Conservation (phyloP, 2,113 vertebrate species). For the Orcinus orca region DNA sequence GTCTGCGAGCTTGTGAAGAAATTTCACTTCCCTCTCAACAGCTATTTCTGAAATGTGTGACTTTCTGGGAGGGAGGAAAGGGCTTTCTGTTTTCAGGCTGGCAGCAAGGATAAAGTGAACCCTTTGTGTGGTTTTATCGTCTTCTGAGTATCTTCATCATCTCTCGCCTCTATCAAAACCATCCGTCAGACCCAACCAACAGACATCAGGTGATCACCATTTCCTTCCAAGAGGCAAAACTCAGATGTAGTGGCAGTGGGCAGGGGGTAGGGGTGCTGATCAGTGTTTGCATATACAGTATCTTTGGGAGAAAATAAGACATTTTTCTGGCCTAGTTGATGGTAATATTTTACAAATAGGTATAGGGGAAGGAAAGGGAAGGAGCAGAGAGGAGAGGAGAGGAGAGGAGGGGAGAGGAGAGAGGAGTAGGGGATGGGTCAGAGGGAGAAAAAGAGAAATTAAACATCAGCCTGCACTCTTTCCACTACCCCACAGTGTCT, state of each 20-base stretch:
- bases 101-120: not conserved
- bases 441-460: not conserved
- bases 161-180: not conserved
- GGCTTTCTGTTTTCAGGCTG: slow-evolving; percentile 29
- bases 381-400: not conserved
- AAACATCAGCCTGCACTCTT: not conserved
- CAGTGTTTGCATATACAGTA: not conserved
- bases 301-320: not conserved
- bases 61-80: slow-evolving; percentile 12
- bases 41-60: slow-evolving; percentile 75
- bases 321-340: not conserved
- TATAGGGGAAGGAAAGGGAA: not conserved
- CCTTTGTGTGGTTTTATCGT: not conserved
- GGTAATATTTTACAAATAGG: not conserved
- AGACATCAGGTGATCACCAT: not conserved
- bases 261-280: fast-evolving
- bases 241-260: not conserved
- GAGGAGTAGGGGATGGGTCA: not conserved
- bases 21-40: slow-evolving; percentile 68
- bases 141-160: not conserved
- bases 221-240: not conserved
- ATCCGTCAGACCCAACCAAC: not conserved
- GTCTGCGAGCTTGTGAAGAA: slow-evolving; percentile 61
- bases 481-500: not conserved
- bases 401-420: not conserved